A percentile compares a stretch with the other conserved stretches of the same genome.
Evolutionary conservation across 2,797 vertebrate genomes (phyloP).

Genomic region (Arrhamphus sclerolepis): DNA sequence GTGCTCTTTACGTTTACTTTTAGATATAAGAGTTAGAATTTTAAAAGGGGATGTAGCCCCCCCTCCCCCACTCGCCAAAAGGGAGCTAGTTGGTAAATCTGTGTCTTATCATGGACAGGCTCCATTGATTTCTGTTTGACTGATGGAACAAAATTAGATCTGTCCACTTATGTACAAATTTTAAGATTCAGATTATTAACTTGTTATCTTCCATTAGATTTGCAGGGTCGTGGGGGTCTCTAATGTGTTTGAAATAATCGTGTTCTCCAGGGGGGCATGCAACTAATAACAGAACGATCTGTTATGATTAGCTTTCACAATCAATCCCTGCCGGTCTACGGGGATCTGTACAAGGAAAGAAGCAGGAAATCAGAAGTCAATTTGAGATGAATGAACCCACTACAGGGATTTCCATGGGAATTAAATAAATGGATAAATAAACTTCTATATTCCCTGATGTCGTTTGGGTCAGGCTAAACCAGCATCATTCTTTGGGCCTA

Average conservation of each 20-base stretch:
- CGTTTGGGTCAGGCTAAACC: constrained; percentile 41
- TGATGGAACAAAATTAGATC: constrained; percentile 55
- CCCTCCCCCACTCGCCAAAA: too few species aligned
- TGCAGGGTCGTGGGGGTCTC: constrained; percentile 25
- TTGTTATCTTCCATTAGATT: constrained; percentile 59
- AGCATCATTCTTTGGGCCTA: constrained; percentile 27
- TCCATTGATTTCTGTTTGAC: constrained; percentile 39
- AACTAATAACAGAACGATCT: constrained; percentile 63
- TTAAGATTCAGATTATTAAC: constrained; percentile 62
- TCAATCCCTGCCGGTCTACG: constrained; percentile 65
- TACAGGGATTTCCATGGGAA: constrained; percentile 42
- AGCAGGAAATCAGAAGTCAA: constrained; percentile 31
- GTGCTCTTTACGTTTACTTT: too few species aligned
- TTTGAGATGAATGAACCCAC: constrained; percentile 56
- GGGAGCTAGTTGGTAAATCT: too few species aligned
- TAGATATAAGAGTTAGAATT: too few species aligned
- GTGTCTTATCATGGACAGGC: constrained; percentile 3
- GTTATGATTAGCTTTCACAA: constrained; percentile 45
- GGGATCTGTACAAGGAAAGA: constrained; percentile 23
- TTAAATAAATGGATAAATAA: background rate
- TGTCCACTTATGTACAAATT: constrained; percentile 30
- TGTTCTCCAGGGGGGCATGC: constrained; percentile 36
- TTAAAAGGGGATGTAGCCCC: too few species aligned
- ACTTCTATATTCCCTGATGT: constrained; percentile 47
- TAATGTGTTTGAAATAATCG: constrained; percentile 51